Base-by-base conservation (phyloP, 1,140 invertebrate species). In the Apocrypta bakeri region DNA sequence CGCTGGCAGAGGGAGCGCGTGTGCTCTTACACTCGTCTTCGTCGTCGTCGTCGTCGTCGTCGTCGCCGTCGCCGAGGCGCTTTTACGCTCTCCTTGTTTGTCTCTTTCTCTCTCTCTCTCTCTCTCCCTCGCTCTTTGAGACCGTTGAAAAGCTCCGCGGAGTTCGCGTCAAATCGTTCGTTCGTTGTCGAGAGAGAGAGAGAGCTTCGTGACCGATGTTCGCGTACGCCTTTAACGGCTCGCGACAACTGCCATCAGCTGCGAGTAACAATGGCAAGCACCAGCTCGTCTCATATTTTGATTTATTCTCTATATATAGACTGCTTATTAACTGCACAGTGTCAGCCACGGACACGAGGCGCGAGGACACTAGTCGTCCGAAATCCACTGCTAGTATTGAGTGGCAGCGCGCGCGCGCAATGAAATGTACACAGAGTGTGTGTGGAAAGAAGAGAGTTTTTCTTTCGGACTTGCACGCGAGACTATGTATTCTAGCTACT, bases 161-260 rank as follows among this genome's bases (percentile, higher is more conserved):
- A 71, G 21, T 9, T 17, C n/a, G n/a, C n/a, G n/a, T n/a, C n/a
- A n/a, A n/a, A n/a, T n/a, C n/a, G n/a, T n/a, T n/a, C n/a, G n/a
- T n/a, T n/a, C n/a, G n/a, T n/a, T n/a, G n/a, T n/a, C n/a, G n/a
- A n/a, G n/a, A n/a, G 33, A 37, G 33, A 37, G 33, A n/a, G n/a
- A n/a, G n/a, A n/a, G n/a, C n/a, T n/a, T n/a, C n/a, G n/a, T n/a
- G n/a, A n/a, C n/a, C 27, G 79, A 31, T 27, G 73, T 64, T 31
- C 82, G 79, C 77, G 81, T 84, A 64, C 78, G 81, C 75, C 82
- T 76, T 61, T 71, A 77, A 82, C 11, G 84, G 82, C 77, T 61
- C 78, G 82, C 79, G 48, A 73, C 82, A 83, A 79, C 85, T 84
- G 86, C 86, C 86, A 85, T 87, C 86, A 87, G 86, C 86, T 87